Percentiles rank a stretch among this genome's conserved stretches.
Evolutionary conservation across 2,797 vertebrate genomes (phyloP).

Genomic region (Chloroceryle amazona): DNA sequence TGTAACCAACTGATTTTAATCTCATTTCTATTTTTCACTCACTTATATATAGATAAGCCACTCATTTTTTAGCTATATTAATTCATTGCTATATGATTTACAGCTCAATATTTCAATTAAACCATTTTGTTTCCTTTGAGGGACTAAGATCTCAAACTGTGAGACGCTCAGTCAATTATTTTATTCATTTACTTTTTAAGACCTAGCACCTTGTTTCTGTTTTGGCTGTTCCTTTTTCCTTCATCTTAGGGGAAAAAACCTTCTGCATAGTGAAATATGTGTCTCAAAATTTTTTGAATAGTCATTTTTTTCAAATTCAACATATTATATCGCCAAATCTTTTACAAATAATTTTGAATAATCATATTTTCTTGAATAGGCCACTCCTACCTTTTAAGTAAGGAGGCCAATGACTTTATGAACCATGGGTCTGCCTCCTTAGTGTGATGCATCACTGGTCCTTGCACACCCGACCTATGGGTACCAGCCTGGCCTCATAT

Average conservation of each 20-base stretch:
- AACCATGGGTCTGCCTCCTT: not conserved
- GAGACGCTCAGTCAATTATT: not conserved
- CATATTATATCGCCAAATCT: not conserved
- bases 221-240: not conserved
- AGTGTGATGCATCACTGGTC: not conserved
- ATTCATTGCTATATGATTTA: not conserved
- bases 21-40: not conserved
- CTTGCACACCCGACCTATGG: not conserved
- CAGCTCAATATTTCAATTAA: not conserved
- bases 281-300: not conserved
- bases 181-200: not conserved
- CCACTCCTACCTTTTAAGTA: not conserved
- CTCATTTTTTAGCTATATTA: not conserved
- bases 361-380: not conserved
- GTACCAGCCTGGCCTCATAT: not conserved
- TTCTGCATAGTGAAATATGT: not conserved
- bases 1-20: not conserved
- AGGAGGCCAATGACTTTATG: not conserved
- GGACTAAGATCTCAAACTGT: not conserved
- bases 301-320: not conserved
- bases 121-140: not conserved
- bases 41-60: not conserved
- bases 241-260: not conserved
- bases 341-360: not conserved
- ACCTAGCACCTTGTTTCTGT: not conserved